A percentile compares a stretch with the other conserved stretches of the same genome.
phyloP scores from a whole-genome alignment of 2,113 vertebrate species.

The Poecilia latipinna region DNA sequence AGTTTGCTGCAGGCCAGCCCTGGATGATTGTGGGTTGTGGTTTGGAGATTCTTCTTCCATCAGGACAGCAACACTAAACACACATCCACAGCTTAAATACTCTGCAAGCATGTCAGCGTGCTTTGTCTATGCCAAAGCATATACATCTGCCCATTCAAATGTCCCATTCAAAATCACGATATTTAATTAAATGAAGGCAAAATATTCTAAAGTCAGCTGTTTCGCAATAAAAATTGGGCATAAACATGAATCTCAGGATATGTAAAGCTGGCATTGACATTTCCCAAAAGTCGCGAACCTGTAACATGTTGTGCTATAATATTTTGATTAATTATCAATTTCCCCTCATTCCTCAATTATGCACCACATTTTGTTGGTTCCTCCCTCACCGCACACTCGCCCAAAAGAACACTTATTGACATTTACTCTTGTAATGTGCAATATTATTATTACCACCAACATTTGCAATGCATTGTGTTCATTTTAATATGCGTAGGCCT shows the following conservation, averaged over 20 bases:
- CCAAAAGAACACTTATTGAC: background rate
- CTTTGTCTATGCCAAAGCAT: too few species aligned
- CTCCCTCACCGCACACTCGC: too few species aligned
- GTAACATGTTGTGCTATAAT: too few species aligned
- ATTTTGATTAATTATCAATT: background rate
- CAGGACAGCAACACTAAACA: background rate
- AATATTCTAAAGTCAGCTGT: too few species aligned
- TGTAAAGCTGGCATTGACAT: background rate
- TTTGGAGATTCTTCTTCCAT: background rate
- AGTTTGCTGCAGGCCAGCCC: background rate
- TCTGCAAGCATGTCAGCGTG: background rate
- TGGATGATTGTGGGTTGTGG: background rate
- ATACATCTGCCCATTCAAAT: background rate
- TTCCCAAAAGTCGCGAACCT: background rate
- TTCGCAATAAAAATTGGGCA: background rate
- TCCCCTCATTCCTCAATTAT: background rate
- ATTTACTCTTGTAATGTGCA: background rate
- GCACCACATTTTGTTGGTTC: background rate
- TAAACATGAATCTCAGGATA: background rate
- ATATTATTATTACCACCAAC: background rate
- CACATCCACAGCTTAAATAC: background rate
- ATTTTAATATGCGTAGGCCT: background rate
- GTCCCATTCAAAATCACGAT: too few species aligned
- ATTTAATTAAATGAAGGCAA: too few species aligned
- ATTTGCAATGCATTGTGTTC: background rate